Percentiles rank a stretch among this genome's conserved stretches.
These are phyloP conservation scores for Drosophila ambigua DNA, from an alignment of 1,140 invertebrate genomes.

Conservation along the genomic window DNA sequence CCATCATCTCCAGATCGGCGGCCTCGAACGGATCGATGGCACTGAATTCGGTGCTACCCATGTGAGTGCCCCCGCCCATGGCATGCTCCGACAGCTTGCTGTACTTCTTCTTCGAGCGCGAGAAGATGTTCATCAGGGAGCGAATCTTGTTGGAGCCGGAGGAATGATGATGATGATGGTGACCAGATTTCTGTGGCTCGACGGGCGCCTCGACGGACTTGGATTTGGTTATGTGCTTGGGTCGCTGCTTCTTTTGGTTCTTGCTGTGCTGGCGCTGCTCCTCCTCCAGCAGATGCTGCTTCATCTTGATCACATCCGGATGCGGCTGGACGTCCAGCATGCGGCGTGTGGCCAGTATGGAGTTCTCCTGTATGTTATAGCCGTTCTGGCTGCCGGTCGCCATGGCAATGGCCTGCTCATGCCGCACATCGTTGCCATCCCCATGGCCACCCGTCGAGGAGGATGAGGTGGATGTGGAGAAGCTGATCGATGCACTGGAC, in stretches of 20 bases:
- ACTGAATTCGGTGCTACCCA: conserved; percentile 35
- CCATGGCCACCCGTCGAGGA: conserved; percentile 17
- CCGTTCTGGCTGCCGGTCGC: conserved; percentile 20
- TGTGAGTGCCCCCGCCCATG: conserved; percentile 7
- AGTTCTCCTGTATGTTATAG: conserved; percentile 54
- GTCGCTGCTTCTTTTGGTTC: conserved; percentile 51
- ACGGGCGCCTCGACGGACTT: conserved; percentile 55
- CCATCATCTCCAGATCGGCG: conserved; percentile 17
- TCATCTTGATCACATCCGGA: conserved; percentile 78
- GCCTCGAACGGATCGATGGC: conserved; percentile 69
- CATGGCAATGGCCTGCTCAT: conserved; percentile 5
- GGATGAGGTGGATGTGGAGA: conserved; percentile 70
- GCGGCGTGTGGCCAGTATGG: conserved; percentile 60
- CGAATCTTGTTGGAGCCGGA: conserved; percentile 55
- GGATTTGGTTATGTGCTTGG: conserved; percentile 58
- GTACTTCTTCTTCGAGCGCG: conserved; percentile 72
- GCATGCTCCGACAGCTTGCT: conserved; percentile 70
- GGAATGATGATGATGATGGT: conserved; percentile 52
- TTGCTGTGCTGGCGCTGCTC: conserved; percentile 60
- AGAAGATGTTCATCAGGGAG: conserved; percentile 61
- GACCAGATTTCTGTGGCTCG: conserved; percentile 2
- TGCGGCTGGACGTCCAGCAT: conserved; percentile 76
- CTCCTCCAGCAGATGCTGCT: conserved; percentile 51
- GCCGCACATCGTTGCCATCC: neutral
- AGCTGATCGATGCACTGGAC: conserved; percentile 75